A percentile compares a stretch with the other conserved stretches of the same genome.
Conservation (phyloP, 2,113 vertebrate genomes). For the Motacilla tschutschensis region DNA sequence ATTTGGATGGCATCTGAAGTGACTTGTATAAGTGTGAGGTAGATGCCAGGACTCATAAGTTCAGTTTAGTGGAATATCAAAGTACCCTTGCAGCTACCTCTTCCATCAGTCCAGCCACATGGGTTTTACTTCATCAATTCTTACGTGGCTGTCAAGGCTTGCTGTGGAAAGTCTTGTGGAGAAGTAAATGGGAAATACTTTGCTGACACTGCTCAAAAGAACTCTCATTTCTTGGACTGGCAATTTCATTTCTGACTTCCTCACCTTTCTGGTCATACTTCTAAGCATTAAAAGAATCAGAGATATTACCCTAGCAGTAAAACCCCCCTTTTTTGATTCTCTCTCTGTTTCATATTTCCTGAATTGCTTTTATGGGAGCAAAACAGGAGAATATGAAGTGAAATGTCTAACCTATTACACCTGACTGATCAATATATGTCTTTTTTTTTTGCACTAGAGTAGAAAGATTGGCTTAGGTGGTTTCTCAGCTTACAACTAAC, state of each 20-base stretch:
- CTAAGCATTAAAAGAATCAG: not conserved
- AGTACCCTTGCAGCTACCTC: not conserved
- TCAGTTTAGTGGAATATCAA: not conserved
- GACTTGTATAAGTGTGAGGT: not conserved
- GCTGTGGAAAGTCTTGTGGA: not conserved
- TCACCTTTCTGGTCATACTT: not conserved
- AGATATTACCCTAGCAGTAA: slow-evolving; percentile 26
- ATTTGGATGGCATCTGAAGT: not conserved
- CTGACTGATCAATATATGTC: not conserved
- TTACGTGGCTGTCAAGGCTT: not conserved
- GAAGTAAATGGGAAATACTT: slow-evolving; percentile 27
- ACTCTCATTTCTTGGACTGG: not conserved
- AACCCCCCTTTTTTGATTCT: not conserved
- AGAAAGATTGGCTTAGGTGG: not conserved
- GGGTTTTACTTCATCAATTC: slow-evolving; percentile 6
- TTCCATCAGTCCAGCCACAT: fast-evolving
- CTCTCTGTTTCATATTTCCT: slow-evolving; percentile 8
- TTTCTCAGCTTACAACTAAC: not conserved
- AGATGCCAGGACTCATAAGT: not conserved
- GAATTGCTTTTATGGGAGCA: slow-evolving; percentile 14
- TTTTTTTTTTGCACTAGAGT: not conserved
- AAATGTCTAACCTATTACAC: not conserved
- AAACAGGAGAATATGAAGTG: not conserved
- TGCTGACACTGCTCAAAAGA: slow-evolving; percentile 19
- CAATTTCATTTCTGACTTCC: not conserved